A percentile compares a stretch with the other conserved stretches of the same genome.
phyloP scores from a whole-genome alignment of 2,888 invertebrate species.

The Trichogramma dendrolimi region DNA sequence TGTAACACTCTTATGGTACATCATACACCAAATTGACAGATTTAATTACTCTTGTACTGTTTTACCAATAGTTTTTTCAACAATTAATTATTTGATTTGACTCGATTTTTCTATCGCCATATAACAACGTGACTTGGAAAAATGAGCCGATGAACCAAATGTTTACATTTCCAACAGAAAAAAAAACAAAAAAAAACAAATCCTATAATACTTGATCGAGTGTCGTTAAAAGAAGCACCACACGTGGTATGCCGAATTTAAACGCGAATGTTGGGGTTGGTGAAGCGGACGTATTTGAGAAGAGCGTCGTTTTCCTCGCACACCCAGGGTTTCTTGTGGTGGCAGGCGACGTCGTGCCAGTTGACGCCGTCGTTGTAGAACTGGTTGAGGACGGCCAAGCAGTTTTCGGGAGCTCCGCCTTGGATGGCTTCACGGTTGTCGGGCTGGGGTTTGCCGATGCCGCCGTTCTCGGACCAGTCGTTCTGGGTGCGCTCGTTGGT shows the following conservation, averaged over 20 bases:
- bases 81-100: too few species aligned
- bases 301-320: constrained; percentile 85
- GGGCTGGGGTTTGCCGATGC: constrained; percentile 78
- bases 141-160: too few species aligned
- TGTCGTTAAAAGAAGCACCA: constrained; percentile 39
- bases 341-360: constrained; percentile 88
- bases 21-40: too few species aligned
- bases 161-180: too few species aligned
- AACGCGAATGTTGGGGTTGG: constrained; percentile 73
- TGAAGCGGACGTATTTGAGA: constrained; percentile 78
- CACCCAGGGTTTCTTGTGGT: constrained; percentile 82
- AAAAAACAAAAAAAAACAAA: too few species aligned
- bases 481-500: constrained; percentile 77
- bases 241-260: constrained; percentile 46
- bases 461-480: constrained; percentile 82
- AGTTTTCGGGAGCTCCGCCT: constrained; percentile 81
- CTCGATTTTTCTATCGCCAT: too few species aligned
- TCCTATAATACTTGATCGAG: too few species aligned
- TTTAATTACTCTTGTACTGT: too few species aligned
- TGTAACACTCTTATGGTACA: too few species aligned
- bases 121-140: too few species aligned
- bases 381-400: constrained; percentile 79
- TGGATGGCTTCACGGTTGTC: constrained; percentile 81
- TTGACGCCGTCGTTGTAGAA: constrained; percentile 88
- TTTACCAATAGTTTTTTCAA: too few species aligned